A percentile compares a stretch with the other conserved stretches of the same genome.
phyloP scores from a whole-genome alignment of 2,888 invertebrate genomes.

The Cryptocheilus praepositus region DNA sequence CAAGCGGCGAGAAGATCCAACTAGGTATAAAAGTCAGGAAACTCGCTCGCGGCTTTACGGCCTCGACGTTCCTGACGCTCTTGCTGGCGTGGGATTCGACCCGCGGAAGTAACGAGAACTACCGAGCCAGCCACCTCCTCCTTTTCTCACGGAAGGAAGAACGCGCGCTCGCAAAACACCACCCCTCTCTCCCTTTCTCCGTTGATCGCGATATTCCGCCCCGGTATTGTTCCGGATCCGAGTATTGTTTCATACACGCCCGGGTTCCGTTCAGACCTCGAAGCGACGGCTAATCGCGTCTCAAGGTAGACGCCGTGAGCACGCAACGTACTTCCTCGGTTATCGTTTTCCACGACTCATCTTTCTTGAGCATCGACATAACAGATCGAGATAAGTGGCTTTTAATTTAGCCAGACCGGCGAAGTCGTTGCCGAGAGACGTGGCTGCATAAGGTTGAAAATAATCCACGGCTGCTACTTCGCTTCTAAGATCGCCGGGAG shows the following conservation, averaged over 20 bases:
- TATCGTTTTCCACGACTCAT: slow-evolving; percentile 22
- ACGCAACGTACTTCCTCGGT: too few relatives aligned
- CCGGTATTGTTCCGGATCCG: too few relatives aligned
- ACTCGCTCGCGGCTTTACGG: slow-evolving; percentile 46
- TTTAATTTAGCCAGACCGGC: too few relatives aligned
- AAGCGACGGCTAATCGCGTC: not conserved
- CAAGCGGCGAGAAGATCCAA: too few relatives aligned
- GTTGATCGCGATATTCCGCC: slow-evolving; percentile 2
- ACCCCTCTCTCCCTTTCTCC: slow-evolving; percentile 16
- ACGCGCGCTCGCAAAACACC: slow-evolving; percentile 35
- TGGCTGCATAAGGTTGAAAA: too few relatives aligned
- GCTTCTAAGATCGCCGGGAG: too few relatives aligned
- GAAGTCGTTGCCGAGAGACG: too few relatives aligned
- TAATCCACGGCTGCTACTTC: too few relatives aligned
- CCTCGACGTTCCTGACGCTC: slow-evolving; percentile 39
- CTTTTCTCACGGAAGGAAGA: slow-evolving; percentile 17
- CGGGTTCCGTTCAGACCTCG: not conserved
- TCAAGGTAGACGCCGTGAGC: too few relatives aligned
- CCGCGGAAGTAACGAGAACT: slow-evolving; percentile 49
- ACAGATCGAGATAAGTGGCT: too few relatives aligned
- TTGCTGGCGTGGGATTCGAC: slow-evolving; percentile 53
- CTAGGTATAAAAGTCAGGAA: slow-evolving; percentile 35
- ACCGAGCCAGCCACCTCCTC: slow-evolving; percentile 20
- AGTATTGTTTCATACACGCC: too few relatives aligned
- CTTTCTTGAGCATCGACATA: too few relatives aligned